These are phyloP conservation scores for Arrhamphus sclerolepis DNA, from an alignment of 2,797 vertebrate genomes.

Conservation along the genomic window DNA sequence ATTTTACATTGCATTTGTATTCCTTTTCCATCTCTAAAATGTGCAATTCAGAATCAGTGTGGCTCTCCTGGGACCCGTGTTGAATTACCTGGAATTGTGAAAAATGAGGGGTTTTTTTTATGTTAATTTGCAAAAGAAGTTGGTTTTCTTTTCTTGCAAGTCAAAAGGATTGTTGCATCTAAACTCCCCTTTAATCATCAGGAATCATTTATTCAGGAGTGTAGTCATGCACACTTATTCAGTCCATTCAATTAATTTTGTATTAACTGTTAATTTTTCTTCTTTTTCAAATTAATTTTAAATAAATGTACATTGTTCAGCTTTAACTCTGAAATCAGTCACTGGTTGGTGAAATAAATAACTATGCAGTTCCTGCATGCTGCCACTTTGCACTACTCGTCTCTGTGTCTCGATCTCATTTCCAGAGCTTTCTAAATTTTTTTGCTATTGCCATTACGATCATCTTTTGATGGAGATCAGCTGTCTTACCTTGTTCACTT, in stretches of 20 bases:
- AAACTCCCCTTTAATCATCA: slow-evolving; percentile 32
- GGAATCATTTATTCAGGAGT: slow-evolving; percentile 28
- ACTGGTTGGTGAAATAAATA: no score
- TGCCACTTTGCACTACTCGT: no score
- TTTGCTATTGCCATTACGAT: no score
- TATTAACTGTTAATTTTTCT: neutral
- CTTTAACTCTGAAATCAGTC: no score
- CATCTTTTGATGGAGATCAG: no score
- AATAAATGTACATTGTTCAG: no score
- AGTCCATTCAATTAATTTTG: neutral
- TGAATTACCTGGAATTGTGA: slow-evolving; percentile 40
- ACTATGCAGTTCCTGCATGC: no score
- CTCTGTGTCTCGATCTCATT: no score
- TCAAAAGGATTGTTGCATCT: slow-evolving; percentile 28
- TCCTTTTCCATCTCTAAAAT: slow-evolving; percentile 59
- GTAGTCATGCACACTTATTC: neutral
- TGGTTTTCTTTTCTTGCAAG: slow-evolving; percentile 9
- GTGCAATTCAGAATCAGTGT: slow-evolving; percentile 48
- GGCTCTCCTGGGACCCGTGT: slow-evolving; percentile 35
- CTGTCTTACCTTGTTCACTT: no score
- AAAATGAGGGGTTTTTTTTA: slow-evolving; percentile 14
- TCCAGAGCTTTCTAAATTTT: no score
- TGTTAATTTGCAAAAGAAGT: slow-evolving; percentile 11
- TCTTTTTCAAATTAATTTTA: no score
- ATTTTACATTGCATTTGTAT: slow-evolving; percentile 51